phyloP scores from a whole-genome alignment of 1,140 invertebrate species.

The Halesus radiatus region DNA sequence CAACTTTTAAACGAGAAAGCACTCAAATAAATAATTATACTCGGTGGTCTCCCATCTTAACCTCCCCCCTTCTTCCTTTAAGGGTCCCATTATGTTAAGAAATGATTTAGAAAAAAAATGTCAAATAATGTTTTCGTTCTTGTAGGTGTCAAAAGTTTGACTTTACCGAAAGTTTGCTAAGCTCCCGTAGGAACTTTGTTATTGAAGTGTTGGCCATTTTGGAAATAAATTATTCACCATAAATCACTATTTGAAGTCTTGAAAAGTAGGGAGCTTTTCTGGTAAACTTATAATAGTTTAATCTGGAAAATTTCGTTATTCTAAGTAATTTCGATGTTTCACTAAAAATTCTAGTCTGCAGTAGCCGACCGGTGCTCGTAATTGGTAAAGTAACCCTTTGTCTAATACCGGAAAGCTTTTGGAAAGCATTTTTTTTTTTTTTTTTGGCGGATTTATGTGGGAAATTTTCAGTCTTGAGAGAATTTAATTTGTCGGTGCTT shows the following conservation, averaged over 20 bases:
- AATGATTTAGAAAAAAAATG: too few relatives aligned
- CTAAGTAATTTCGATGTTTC: not conserved
- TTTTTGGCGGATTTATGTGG: not conserved
- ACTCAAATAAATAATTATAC: too few relatives aligned
- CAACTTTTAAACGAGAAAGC: too few relatives aligned
- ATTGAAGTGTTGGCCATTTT: conserved; percentile 37
- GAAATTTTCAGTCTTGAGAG: too few relatives aligned
- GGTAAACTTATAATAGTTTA: not conserved
- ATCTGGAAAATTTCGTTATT: not conserved
- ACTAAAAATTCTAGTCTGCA: not conserved
- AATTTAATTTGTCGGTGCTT: too few relatives aligned
- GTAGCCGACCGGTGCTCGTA: too few relatives aligned
- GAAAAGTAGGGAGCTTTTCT: not conserved
- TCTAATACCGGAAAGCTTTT: not conserved
- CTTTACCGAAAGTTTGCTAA: not conserved
- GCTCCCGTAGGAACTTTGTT: not conserved
- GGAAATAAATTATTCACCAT: conserved; percentile 18
- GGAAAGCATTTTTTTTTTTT: not conserved
- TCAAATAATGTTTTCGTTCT: too few relatives aligned
- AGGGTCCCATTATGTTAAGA: too few relatives aligned
- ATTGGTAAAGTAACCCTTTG: not conserved
- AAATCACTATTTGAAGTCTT: not conserved
- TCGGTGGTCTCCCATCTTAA: too few relatives aligned
- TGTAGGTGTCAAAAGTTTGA: too few relatives aligned
- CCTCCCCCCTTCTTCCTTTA: too few relatives aligned